Percentiles rank a stretch among this genome's conserved stretches.
Conservation (phyloP, 2,113 vertebrate genomes). For the Eubucco bourcierii region DNA sequence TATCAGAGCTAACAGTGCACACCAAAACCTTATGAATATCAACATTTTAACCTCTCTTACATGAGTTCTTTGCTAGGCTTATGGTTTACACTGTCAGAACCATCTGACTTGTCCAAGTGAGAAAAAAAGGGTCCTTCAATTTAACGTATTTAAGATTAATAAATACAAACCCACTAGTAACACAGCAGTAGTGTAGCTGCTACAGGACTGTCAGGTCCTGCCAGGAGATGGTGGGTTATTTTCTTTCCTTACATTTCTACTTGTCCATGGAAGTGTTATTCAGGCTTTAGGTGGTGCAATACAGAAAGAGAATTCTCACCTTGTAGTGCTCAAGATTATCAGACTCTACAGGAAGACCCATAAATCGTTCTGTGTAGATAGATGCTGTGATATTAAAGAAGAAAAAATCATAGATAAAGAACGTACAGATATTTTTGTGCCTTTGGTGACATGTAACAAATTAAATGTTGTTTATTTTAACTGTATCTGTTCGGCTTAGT, state of each 20-base stretch:
- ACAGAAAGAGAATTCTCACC: slow-evolving; percentile 76
- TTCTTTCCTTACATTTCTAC: neutral
- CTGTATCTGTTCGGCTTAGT: neutral
- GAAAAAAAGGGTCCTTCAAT: neutral
- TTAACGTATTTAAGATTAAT: neutral
- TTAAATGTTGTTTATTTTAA: neutral
- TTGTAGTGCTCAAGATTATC: slow-evolving; percentile 89
- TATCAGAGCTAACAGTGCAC: neutral
- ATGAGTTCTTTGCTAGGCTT: neutral
- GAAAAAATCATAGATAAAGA: neutral
- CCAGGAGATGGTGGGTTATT: neutral
- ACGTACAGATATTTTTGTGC: neutral
- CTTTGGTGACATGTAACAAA: neutral
- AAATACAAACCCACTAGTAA: neutral
- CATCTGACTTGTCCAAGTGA: neutral
- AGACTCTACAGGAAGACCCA: slow-evolving; percentile 84
- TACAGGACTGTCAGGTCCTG: neutral
- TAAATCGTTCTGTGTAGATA: slow-evolving; percentile 92
- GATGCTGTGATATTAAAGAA: slow-evolving; percentile 73
- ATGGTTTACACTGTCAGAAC: neutral
- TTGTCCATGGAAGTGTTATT: neutral
- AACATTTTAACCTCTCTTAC: neutral
- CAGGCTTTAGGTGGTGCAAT: slow-evolving; percentile 1
- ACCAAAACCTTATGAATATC: neutral
- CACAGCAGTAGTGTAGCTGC: neutral